These are phyloP conservation scores for Pyrrhosoma nymphula DNA, from an alignment of 2,888 invertebrate species.

Conservation along the genomic window DNA sequence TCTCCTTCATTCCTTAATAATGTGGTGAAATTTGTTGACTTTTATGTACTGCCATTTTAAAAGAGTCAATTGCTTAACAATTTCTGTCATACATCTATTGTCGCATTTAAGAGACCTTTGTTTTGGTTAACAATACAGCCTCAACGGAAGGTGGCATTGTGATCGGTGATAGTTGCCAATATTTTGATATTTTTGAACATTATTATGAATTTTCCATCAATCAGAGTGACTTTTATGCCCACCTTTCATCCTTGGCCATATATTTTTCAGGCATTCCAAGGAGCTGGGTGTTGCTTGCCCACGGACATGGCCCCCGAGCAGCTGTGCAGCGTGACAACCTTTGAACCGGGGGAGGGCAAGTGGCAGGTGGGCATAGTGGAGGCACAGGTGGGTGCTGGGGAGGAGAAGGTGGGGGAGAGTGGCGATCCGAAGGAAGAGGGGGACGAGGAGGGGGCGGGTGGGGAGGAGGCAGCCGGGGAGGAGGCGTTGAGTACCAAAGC, in stretches of 20 bases:
- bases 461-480: neutral
- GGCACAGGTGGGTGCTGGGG: neutral
- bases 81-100: no score
- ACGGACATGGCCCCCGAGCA: constrained; percentile 85
- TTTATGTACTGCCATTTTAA: no score
- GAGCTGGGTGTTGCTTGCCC: constrained; percentile 86
- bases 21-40: no score
- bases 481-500: neutral
- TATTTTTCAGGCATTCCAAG: constrained; percentile 82
- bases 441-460: neutral
- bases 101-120: no score
- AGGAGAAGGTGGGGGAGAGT: neutral
- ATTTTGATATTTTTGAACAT: no score
- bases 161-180: no score
- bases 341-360: constrained; percentile 76
- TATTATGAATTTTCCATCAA: no score
- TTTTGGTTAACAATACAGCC: no score
- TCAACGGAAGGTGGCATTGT: no score
- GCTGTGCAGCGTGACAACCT: constrained; percentile 86
- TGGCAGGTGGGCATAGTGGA: constrained; percentile 34
- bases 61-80: no score
- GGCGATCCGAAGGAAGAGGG: neutral
- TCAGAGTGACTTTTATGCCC: no score
- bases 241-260: neutral
- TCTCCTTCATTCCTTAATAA: no score